phyloP scores from a whole-genome alignment of 1,140 invertebrate species.

The Battus philenor region DNA sequence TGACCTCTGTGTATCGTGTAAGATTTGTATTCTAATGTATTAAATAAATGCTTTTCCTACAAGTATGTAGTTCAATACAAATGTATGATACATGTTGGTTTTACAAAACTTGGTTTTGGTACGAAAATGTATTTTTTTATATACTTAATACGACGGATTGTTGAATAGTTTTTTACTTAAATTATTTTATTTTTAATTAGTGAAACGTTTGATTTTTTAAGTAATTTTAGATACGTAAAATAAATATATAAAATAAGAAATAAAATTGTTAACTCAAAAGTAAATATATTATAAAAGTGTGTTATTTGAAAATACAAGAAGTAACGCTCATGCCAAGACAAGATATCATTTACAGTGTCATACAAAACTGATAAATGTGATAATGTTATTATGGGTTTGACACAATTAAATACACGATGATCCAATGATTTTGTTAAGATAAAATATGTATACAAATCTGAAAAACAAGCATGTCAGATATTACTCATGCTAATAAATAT shows the following conservation, averaged over 20 bases:
- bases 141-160: no score
- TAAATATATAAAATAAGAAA: constrained; percentile 26
- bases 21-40: background rate
- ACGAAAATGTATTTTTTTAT: no score
- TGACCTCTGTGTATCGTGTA: constrained; percentile 1
- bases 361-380: constrained; percentile 35
- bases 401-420: constrained; percentile 32
- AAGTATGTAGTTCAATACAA: no score
- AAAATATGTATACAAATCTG: constrained; percentile 25
- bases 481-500: constrained; percentile 25
- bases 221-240: constrained; percentile 26
- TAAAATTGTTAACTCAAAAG: constrained; percentile 25
- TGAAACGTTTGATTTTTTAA: no score
- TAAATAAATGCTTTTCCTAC: no score
- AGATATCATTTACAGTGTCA: constrained; percentile 46
- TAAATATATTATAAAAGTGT: constrained; percentile 22
- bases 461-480: constrained; percentile 30
- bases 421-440: constrained; percentile 33
- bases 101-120: no score
- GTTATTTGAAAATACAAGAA: constrained; percentile 15
- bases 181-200: no score
- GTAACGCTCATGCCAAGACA: constrained; percentile 51
- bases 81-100: no score
- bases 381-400: constrained; percentile 24
- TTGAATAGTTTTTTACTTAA: no score